These are phyloP conservation scores for Candoia aspera DNA, from an alignment of 2,113 vertebrate species.

Conservation along the genomic window DNA sequence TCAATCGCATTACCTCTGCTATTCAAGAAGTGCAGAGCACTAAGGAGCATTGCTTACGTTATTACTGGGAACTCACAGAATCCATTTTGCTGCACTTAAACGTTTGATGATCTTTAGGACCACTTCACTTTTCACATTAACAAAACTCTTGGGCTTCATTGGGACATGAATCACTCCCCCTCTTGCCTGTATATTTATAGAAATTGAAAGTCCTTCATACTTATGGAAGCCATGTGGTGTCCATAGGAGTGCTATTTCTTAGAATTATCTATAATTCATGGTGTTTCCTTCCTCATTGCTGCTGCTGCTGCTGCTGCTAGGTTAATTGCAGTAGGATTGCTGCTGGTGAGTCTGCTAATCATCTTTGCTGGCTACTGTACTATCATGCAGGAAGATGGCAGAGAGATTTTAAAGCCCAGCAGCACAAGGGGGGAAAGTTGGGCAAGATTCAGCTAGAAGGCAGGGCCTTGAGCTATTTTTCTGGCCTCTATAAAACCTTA, in stretches of 20 bases:
- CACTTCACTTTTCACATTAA: conserved; percentile 47
- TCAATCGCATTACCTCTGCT: not conserved
- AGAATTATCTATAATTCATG: conserved; percentile 86
- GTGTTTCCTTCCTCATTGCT: conserved; percentile 77
- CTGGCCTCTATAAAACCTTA: not conserved
- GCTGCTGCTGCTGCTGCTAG: conserved; percentile 74
- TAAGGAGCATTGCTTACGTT: conserved; percentile 26
- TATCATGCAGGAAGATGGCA: conserved; percentile 77
- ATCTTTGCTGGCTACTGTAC: conserved; percentile 79
- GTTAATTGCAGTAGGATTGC: conserved; percentile 89
- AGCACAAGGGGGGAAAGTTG: conserved; percentile 46
- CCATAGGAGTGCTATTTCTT: conserved; percentile 69
- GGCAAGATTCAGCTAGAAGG: not conserved
- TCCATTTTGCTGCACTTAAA: conserved; percentile 60
- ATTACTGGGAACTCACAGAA: conserved; percentile 40
- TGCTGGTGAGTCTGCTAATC: conserved; percentile 88
- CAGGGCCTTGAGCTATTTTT: not conserved
- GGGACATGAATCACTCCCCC: conserved; percentile 56
- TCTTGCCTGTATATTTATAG: conserved; percentile 50
- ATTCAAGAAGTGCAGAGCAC: not conserved
- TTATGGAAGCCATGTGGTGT: conserved; percentile 76
- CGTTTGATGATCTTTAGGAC: conserved; percentile 36
- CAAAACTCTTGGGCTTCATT: not conserved
- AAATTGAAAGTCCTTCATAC: conserved; percentile 63
- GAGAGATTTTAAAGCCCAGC: conserved; percentile 78